phyloP scores from a whole-genome alignment of 2,888 invertebrate species.

The Orthosia gracilis region DNA sequence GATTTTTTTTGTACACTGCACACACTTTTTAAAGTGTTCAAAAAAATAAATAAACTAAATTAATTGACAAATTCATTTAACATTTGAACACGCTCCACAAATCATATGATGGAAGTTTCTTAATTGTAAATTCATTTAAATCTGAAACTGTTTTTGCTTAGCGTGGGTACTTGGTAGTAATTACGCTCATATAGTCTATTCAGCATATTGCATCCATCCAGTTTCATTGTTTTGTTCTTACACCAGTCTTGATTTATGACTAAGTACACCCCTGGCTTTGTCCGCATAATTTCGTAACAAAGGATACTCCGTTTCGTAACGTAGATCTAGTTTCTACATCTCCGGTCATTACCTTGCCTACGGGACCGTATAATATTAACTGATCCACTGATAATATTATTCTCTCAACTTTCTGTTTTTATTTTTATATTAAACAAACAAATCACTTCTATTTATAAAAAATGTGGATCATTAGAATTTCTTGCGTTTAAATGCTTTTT shows the following conservation, averaged over 20 bases:
- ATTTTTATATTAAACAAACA: not conserved
- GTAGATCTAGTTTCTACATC: conserved; percentile 56
- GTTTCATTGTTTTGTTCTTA: not conserved
- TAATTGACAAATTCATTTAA: too few relatives aligned
- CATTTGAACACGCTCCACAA: too few relatives aligned
- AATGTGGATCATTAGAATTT: not conserved
- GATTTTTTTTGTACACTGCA: too few relatives aligned
- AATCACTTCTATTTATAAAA: not conserved
- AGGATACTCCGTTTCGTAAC: conserved; percentile 30
- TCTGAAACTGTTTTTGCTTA: not conserved
- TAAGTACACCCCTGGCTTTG: conserved; percentile 5
- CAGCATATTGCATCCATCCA: not conserved
- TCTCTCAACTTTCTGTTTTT: conserved; percentile 30
- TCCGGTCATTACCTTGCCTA: conserved; percentile 44
- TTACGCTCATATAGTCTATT: not conserved
- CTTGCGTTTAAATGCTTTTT: not conserved
- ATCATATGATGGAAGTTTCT: not conserved
- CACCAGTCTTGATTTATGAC: not conserved
- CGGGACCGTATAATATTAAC: conserved; percentile 39
- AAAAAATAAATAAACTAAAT: too few relatives aligned
- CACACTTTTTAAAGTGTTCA: too few relatives aligned
- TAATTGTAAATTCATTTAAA: not conserved
- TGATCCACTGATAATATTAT: conserved; percentile 34
- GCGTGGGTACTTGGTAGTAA: not conserved
- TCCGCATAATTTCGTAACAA: conserved; percentile 33